A percentile compares a stretch with the other conserved stretches of the same genome.
Evolutionary conservation across 2,113 vertebrate species (phyloP).

Genomic region (Petrocephalus zakoni): DNA sequence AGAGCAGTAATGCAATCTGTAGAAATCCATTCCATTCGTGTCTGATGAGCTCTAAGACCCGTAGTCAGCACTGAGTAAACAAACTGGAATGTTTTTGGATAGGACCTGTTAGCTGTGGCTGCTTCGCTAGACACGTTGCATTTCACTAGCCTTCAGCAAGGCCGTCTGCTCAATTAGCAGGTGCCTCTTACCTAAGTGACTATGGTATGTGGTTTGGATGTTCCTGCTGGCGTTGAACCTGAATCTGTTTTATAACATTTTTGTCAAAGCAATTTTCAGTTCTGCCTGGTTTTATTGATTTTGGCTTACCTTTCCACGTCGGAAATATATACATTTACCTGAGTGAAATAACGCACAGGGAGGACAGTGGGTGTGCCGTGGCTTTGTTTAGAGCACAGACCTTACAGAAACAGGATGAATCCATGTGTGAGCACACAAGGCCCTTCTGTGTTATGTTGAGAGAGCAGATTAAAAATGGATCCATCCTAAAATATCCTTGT

Average conservation of each 20-base stretch:
- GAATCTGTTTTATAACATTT: neutral
- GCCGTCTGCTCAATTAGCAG: neutral
- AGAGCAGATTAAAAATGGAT: conserved; percentile 3
- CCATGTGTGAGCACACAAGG: neutral
- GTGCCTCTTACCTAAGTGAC: neutral
- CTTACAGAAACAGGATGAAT: neutral
- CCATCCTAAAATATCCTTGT: neutral
- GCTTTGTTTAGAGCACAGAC: neutral
- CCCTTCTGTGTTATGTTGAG: neutral
- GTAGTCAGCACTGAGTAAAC: conserved; percentile 45
- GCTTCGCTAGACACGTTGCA: too few species aligned
- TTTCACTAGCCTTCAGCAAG: neutral
- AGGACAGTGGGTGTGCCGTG: neutral
- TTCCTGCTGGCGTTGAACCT: neutral
- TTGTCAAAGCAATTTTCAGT: neutral
- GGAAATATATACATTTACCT: neutral
- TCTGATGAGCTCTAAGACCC: conserved; percentile 45
- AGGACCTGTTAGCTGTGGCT: conserved; percentile 22
- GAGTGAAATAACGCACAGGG: neutral
- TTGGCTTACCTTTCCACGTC: neutral
- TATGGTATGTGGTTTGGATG: neutral
- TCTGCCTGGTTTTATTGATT: neutral
- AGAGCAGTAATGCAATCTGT: conserved; percentile 50
- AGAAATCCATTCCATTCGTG: conserved; percentile 6
- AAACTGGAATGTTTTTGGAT: conserved; percentile 35